Base-by-base conservation (phyloP, 2,888 invertebrate genomes). In the Gandaritis pyraliata region DNA sequence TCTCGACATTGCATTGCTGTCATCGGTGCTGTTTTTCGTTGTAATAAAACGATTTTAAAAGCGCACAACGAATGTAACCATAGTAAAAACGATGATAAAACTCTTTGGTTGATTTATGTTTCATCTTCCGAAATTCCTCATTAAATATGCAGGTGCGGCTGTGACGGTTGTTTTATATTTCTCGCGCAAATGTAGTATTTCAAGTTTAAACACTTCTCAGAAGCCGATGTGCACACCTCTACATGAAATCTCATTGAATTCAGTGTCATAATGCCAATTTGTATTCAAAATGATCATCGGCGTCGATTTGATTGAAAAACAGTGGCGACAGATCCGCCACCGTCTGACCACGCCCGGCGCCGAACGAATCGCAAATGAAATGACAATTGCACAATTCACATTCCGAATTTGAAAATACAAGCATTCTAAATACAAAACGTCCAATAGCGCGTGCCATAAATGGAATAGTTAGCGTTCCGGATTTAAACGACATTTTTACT, bases 361-460 rank as follows among this genome's bases (percentile, higher is more conserved):
- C 88, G 82, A 85, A 85, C 88, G 82, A 85, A 85, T 85, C 80
- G 84, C 83, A 85, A 88, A 87, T 85, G 81, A 84, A 87, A 86
- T 85, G 81, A 78, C 82, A 81, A 81, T 86, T 84, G 84, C 83
- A 82, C 81, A 83, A 80, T 82, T 81, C 78, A 80, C 83, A 83
- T 85, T 85, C 83, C 69, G 80, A 85, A 87, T 88, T 85, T 78
- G 78, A 85, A 87, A 83, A 82, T 75, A 76, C 74, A 77, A 80
- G 81, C 76, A 78, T 83, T 82, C 83, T 76, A 87, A 87, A 85
- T 83, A 80, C 75, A 75, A 80, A 79, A 81, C 77, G 73, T 72
- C 80, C 79, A 76, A 80, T 76, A 78, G 81, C 80, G 79, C 81
- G 83, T 84, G 82, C 78, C 56, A 72, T 77, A 79, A 79, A 80